Base-by-base conservation (phyloP, 2,888 invertebrate genomes). In the Platypus cylindrus region DNA sequence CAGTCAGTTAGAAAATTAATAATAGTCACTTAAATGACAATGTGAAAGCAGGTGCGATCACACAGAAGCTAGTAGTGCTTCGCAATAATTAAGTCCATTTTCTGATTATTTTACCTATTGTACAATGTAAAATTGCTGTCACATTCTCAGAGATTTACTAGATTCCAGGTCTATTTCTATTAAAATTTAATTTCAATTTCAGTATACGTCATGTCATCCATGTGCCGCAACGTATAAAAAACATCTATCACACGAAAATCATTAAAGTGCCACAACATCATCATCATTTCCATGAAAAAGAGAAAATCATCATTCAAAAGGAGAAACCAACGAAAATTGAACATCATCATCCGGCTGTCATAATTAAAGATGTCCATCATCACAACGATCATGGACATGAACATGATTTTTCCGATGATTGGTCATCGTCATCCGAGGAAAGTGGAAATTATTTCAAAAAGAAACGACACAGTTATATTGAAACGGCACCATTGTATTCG, bases 181-280 rank as follows among this genome's bases (percentile, higher is more conserved):
- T n/a, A n/a, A n/a, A n/a, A n/a, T n/a, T n/a, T n/a, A n/a, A n/a
- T 27, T 22, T 22, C 9, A 29, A 11, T 57, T 56, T 30, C 36
- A 60, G 59, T 36, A 47, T 54, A n/a, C 51, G 49, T 32, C 51
- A 58, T 31, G 47, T 56, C 33, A 60, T 61, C 25, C 57, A 59
- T 37, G 53, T 61, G 3, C 60, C 60, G 3, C 54, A 55, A 5
- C 57, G 54, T 43, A 48, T 60, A 16, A 58, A 55, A 42, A 60
- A 58, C 3, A 45, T 61, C 13, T 56, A 58, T 43, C 54, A 54
- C 34, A 61, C 61, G 2, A 59, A 60, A 48, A 50, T 57, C 26
- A 43, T 61, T 8, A 61, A 60, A 47, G 52, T 61, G 3, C 60
- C 60, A 0, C 55, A 59, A 40, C 60, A 61, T 36, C 60, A 61